Percentiles rank a stretch among this genome's conserved stretches.
These are phyloP conservation scores for Origma solitaria DNA, from an alignment of 2,113 vertebrate species.

Conservation along the genomic window DNA sequence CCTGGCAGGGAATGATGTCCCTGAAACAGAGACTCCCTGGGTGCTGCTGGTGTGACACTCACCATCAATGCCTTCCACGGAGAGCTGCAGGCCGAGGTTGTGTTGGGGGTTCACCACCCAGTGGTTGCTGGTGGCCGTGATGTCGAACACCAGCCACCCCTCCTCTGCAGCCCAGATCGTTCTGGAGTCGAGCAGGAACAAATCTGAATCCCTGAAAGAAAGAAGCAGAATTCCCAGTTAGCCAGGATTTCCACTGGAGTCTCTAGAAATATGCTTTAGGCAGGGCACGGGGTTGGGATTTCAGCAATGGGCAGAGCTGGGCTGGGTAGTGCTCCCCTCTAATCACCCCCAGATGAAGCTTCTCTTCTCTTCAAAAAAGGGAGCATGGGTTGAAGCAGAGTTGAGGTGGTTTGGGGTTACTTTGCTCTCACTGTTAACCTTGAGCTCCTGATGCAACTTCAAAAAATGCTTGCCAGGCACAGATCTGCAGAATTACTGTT, in stretches of 20 bases:
- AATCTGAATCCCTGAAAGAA: conserved; percentile 84
- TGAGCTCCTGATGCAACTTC: background rate
- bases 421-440: background rate
- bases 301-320: background rate
- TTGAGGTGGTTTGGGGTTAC: background rate
- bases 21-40: background rate
- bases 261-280: background rate
- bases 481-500: conserved; percentile 18
- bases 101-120: conserved; percentile 93
- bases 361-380: background rate
- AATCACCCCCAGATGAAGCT: background rate
- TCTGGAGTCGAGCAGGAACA: conserved; percentile 90
- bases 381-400: background rate
- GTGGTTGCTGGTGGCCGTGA: conserved; percentile 94
- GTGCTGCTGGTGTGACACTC: conserved; percentile 21
- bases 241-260: background rate
- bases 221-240: background rate
- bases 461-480: background rate
- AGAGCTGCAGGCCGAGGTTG: conserved; percentile 92
- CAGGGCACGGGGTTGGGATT: rapidly evolving
- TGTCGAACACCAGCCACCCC: conserved; percentile 96
- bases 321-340: background rate
- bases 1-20: background rate
- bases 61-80: conserved; percentile 87
- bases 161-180: conserved; percentile 95